Percentiles rank a stretch among this genome's conserved stretches.
Evolutionary conservation across 2,113 vertebrate species (phyloP).

Genomic region (Brachyhypopomus occidentalis): DNA sequence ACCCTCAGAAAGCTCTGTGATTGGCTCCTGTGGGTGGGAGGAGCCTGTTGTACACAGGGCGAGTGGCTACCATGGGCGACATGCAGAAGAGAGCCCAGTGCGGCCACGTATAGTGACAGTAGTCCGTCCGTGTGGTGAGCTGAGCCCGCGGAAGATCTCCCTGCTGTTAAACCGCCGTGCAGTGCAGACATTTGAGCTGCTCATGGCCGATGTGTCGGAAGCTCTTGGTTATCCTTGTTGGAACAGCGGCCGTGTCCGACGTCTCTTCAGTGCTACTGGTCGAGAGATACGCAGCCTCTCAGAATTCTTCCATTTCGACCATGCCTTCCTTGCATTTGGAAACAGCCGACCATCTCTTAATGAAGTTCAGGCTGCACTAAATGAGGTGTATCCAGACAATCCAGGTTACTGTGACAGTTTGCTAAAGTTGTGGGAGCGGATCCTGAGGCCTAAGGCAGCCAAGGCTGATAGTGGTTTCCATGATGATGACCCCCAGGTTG

Average conservation of each 20-base stretch:
- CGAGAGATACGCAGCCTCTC: constrained; percentile 77
- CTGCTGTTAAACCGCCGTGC: constrained; percentile 89
- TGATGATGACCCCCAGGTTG: constrained; percentile 35
- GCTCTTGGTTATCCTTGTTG: constrained; percentile 89
- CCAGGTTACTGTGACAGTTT: constrained; percentile 68
- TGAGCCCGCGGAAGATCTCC: constrained; percentile 81
- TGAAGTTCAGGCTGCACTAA: constrained; percentile 80
- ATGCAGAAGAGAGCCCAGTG: constrained; percentile 81
- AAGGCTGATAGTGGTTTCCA: constrained; percentile 76
- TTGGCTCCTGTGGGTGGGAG: constrained; percentile 16
- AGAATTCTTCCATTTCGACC: constrained; percentile 89
- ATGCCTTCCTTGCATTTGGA: constrained; percentile 87
- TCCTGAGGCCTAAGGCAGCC: constrained; percentile 75
- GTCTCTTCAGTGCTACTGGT: constrained; percentile 83
- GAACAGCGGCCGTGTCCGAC: constrained; percentile 87
- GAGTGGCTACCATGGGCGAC: constrained; percentile 70
- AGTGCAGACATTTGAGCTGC: constrained; percentile 89
- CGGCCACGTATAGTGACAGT: constrained; percentile 89
- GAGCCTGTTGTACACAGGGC: constrained; percentile 19
- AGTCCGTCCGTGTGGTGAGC: constrained; percentile 78
- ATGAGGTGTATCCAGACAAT: constrained; percentile 85
- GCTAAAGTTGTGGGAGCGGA: constrained; percentile 76
- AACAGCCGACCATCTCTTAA: constrained; percentile 81
- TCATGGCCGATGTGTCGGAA: constrained; percentile 89
- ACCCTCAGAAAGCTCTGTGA: constrained; percentile 24